These are phyloP conservation scores for Phyllostomus discolor DNA, from an alignment of 2,113 vertebrate genomes.

Conservation along the genomic window DNA sequence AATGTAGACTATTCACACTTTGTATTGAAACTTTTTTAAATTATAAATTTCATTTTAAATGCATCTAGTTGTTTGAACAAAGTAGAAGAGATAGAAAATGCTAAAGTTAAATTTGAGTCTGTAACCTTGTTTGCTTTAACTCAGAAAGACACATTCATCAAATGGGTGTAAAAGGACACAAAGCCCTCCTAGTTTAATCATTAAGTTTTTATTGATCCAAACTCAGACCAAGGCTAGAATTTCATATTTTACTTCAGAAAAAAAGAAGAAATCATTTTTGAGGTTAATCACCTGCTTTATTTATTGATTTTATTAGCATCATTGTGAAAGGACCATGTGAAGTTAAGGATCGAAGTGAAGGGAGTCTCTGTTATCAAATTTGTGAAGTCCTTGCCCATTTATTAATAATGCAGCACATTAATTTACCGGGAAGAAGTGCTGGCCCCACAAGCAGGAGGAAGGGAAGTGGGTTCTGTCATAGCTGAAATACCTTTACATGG, in stretches of 20 bases:
- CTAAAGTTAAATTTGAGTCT: neutral
- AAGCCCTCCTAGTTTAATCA: neutral
- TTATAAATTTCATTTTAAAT: neutral
- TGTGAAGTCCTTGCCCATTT: neutral
- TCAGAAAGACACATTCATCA: neutral
- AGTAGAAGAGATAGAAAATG: neutral
- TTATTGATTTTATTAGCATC: neutral
- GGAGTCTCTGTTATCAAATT: neutral
- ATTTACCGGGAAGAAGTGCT: neutral
- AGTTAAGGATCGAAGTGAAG: neutral
- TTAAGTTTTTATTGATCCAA: neutral
- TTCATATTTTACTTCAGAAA: neutral
- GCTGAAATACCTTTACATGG: neutral
- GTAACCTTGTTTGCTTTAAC: neutral
- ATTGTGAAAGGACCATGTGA: neutral
- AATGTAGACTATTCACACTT: neutral
- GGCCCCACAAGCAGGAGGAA: neutral
- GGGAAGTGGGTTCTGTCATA: neutral
- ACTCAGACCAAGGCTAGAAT: neutral
- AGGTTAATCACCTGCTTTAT: neutral
- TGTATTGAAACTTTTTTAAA: neutral
- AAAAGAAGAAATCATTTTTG: neutral
- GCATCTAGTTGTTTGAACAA: neutral
- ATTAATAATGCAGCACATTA: neutral
- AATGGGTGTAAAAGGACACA: neutral